Percentiles rank a stretch among this genome's conserved stretches.
These are phyloP conservation scores for Hirundo rustica DNA, from an alignment of 2,797 vertebrate genomes.

Conservation along the genomic window DNA sequence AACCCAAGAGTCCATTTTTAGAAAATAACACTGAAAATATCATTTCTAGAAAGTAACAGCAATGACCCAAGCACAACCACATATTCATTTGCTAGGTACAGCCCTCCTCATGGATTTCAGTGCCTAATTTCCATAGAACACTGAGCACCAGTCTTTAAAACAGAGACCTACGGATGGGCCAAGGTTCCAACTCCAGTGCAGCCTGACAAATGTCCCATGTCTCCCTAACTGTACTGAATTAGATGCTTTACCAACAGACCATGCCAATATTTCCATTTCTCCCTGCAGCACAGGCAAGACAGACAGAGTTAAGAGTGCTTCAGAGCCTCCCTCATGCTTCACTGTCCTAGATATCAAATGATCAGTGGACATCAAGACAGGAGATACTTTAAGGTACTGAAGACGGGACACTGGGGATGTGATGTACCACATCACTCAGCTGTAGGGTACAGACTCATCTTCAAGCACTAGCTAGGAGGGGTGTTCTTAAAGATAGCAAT, in stretches of 20 bases:
- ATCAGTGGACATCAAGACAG: background rate
- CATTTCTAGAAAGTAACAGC: background rate
- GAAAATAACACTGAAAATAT: background rate
- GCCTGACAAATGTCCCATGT: background rate
- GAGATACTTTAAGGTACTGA: background rate
- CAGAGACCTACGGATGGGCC: background rate
- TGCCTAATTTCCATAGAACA: background rate
- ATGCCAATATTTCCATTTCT: background rate
- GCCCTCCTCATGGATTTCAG: background rate
- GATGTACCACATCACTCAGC: background rate
- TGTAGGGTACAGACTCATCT: background rate
- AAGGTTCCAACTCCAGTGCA: background rate
- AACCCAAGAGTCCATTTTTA: background rate
- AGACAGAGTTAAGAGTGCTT: background rate
- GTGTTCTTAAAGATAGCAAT: background rate
- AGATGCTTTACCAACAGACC: background rate
- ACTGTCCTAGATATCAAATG: background rate
- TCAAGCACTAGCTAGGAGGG: background rate
- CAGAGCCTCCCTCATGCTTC: fast-evolving
- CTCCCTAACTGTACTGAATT: background rate
- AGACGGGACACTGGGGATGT: fast-evolving
- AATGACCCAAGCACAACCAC: background rate
- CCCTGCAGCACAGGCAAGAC: background rate
- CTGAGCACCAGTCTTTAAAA: background rate
- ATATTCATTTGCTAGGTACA: background rate